These are phyloP conservation scores for Cryptocephalus moraei DNA, from an alignment of 2,888 invertebrate genomes.

Conservation along the genomic window DNA sequence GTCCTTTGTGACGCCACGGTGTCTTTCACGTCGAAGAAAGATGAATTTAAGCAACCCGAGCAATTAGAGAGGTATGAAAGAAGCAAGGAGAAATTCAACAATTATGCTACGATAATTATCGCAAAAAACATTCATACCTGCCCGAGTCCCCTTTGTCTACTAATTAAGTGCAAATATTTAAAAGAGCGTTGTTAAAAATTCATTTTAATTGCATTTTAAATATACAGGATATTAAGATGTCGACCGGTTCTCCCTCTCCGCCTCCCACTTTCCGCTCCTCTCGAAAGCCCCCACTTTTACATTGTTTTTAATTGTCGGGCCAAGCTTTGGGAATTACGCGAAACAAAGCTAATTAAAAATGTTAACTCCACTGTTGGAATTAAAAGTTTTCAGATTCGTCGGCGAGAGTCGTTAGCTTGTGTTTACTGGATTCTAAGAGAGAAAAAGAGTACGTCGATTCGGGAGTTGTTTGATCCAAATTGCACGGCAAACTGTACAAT, in stretches of 20 bases:
- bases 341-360: constrained; percentile 16
- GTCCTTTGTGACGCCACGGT: too few species aligned
- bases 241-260: neutral
- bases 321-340: constrained; percentile 5
- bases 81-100: too few species aligned
- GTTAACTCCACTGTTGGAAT: constrained; percentile 10
- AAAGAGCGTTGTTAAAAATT: constrained; percentile 12
- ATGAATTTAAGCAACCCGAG: too few species aligned
- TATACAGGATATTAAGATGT: neutral
- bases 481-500: too few species aligned
- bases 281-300: neutral
- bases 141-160: constrained; percentile 3
- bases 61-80: too few species aligned
- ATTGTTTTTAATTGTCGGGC: constrained; percentile 8
- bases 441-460: too few species aligned
- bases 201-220: constrained; percentile 7
- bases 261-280: too few species aligned
- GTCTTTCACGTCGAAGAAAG: too few species aligned
- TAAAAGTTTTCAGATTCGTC: constrained; percentile 7
- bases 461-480: too few species aligned
- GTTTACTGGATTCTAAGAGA: too few species aligned
- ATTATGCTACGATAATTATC: too few species aligned
- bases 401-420: neutral
- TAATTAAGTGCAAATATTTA: constrained; percentile 17
- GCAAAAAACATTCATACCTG: neutral